A percentile compares a stretch with the other conserved stretches of the same genome.
Evolutionary conservation across 2,888 invertebrate genomes (phyloP).

Genomic region (Leucophenga maculata): DNA sequence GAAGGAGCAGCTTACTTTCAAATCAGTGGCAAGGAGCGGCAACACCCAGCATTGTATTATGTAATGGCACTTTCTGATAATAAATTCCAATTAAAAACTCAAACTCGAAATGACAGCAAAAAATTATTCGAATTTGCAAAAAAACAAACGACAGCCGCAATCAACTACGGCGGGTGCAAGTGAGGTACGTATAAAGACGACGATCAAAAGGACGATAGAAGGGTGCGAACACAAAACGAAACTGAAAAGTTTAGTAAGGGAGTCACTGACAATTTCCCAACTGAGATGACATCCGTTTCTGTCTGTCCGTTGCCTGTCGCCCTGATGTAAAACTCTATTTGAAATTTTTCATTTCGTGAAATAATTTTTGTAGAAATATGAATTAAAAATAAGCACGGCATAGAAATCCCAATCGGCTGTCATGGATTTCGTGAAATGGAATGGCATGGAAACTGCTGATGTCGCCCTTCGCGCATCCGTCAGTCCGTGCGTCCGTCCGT

Average conservation of each 20-base stretch:
- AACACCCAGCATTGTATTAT: background rate
- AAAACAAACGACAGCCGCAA: background rate
- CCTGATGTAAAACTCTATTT: slow-evolving; percentile 12
- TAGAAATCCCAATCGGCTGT: slow-evolving; percentile 1
- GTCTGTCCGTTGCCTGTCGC: background rate
- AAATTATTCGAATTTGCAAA: slow-evolving; percentile 42
- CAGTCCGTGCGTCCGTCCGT: background rate
- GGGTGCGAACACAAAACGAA: background rate
- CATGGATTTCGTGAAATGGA: background rate
- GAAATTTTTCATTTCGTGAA: background rate
- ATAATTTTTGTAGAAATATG: background rate
- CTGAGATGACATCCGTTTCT: background rate
- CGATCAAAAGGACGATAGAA: no score
- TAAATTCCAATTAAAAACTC: slow-evolving; percentile 54
- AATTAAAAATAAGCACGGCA: no score
- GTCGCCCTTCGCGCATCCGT: no score
- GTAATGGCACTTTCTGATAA: slow-evolving; percentile 31
- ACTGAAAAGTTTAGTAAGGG: background rate
- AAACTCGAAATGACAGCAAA: slow-evolving; percentile 42
- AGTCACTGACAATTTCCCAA: background rate
- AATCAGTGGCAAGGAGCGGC: background rate
- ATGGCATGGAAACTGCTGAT: no score
- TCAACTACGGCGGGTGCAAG: background rate
- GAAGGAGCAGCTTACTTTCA: no score
- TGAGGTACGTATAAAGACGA: background rate